Evolutionary conservation across 2,888 invertebrate genomes (phyloP), one percentile per base, ranked within the genome.

Genomic region (Drosophila lutescens): DNA sequence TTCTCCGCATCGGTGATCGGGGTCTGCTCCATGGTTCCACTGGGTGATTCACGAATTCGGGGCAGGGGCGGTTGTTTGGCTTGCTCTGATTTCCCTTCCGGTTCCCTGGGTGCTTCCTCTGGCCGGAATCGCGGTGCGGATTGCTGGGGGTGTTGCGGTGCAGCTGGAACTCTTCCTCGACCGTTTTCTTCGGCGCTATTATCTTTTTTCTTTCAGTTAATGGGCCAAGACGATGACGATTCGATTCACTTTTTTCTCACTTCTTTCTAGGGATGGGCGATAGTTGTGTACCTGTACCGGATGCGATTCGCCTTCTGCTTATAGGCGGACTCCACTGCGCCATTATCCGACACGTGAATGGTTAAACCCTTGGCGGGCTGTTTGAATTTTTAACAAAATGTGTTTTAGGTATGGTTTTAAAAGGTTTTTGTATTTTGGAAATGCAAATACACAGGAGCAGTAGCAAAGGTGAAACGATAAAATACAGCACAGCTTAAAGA

Each of bases 1-100:
- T 97, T 97, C 94, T 97, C 97, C 93, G 95, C 95, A 93, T 97
- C 97, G 93, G 95, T 95, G 93, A 97, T 96, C 85, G 89, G 91
- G 93, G 90, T 86, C 81, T 89, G 91, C 79, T 91, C 91, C 91
- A 91, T 91, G 62, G 60, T 70, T 77, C 34, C 30, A 49, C 43
- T 51, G 46, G 17, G 77, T 83, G 83, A 83, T 83, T 83, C 83
- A 83, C 83, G 61, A 77, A 80, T 74, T 73, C 59, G 54, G 74
- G 85, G 82, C 82, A 81, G 85, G 67, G 68, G 67, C 68, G 44
- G 63, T 53, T 46, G 51, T 53, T 62, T 53, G 46, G 46, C 36
- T 65, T 53, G 59, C 36, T 38, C 58, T 62, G 30, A 23, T 44
- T 34, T 23, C 43, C 17, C 38, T 26, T 23, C 43, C 34, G 41